These are phyloP conservation scores for Hylyphantes graminicola DNA, from an alignment of 1,140 invertebrate species.

Conservation along the genomic window DNA sequence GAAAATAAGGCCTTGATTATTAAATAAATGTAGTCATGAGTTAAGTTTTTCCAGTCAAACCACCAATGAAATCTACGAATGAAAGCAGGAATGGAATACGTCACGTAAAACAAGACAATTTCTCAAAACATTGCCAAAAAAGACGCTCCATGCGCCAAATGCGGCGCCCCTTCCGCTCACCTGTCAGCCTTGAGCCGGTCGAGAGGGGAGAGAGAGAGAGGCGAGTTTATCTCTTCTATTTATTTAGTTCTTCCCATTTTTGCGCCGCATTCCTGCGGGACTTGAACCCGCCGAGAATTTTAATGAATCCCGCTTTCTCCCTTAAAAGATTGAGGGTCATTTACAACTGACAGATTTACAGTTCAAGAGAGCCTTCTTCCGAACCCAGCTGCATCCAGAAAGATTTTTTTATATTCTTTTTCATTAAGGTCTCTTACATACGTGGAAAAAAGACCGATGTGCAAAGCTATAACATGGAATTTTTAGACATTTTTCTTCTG, in stretches of 20 bases:
- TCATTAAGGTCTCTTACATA: not conserved
- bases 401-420: not conserved
- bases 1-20: too few species aligned
- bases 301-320: slow-evolving; percentile 55
- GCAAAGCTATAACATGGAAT: too few species aligned
- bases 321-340: slow-evolving; percentile 56
- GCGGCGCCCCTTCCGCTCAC: slow-evolving; percentile 15
- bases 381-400: slow-evolving; percentile 36
- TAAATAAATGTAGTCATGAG: too few species aligned
- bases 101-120: too few species aligned
- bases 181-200: slow-evolving; percentile 43
- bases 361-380: slow-evolving; percentile 15
- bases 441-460: too few species aligned
- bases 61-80: too few species aligned
- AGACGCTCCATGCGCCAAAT: not conserved
- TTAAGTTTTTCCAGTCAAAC: too few species aligned
- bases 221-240: slow-evolving; percentile 28
- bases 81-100: too few species aligned
- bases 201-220: slow-evolving; percentile 33
- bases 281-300: slow-evolving; percentile 53
- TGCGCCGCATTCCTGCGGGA: slow-evolving; percentile 45
- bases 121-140: not conserved
- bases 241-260: slow-evolving; percentile 40
- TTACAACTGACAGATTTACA: slow-evolving; percentile 54
- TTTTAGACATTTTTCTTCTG: too few species aligned